Evolutionary conservation across 1,140 invertebrate genomes (phyloP).

Genomic region (Luehdorfia chinensis): DNA sequence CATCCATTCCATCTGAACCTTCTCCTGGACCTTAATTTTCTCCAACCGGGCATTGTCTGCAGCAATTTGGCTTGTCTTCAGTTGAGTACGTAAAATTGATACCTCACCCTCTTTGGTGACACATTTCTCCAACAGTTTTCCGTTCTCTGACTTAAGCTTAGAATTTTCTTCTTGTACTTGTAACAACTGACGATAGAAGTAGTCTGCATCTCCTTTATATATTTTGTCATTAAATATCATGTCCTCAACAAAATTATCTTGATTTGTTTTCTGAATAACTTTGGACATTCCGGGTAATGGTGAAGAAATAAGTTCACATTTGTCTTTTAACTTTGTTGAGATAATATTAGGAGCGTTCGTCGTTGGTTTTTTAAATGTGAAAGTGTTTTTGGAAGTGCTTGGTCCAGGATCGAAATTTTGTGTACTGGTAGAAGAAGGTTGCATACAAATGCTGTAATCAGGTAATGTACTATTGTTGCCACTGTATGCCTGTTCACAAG

Average conservation of each 20-base stretch:
- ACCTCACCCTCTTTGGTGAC: slow-evolving; percentile 70
- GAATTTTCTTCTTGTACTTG: slow-evolving; percentile 61
- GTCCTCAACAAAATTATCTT: slow-evolving; percentile 36
- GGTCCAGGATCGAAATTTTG: slow-evolving; percentile 30
- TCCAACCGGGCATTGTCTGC: slow-evolving; percentile 62
- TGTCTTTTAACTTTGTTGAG: slow-evolving; percentile 48
- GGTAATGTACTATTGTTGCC: slow-evolving; percentile 39
- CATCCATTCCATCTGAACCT: slow-evolving; percentile 58
- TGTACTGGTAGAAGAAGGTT: slow-evolving; percentile 56
- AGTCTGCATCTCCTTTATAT: slow-evolving; percentile 40
- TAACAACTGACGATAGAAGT: slow-evolving; percentile 46
- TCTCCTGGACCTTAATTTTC: slow-evolving; percentile 61
- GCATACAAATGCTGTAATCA: slow-evolving; percentile 57
- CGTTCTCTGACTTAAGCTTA: slow-evolving; percentile 67
- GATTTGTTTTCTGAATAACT: slow-evolving; percentile 26
- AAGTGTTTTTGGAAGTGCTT: slow-evolving; percentile 40
- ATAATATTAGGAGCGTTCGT: slow-evolving; percentile 23
- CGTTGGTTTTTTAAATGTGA: slow-evolving; percentile 54
- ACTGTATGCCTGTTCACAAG: slow-evolving; percentile 56
- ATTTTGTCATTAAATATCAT: slow-evolving; percentile 51
- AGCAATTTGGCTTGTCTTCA: slow-evolving; percentile 56
- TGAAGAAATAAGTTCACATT: slow-evolving; percentile 51
- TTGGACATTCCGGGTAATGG: slow-evolving; percentile 51
- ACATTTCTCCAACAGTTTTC: slow-evolving; percentile 63
- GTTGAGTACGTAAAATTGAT: slow-evolving; percentile 62